phyloP scores from a whole-genome alignment of 2,113 vertebrate genomes.

The Pardalotus punctatus region DNA sequence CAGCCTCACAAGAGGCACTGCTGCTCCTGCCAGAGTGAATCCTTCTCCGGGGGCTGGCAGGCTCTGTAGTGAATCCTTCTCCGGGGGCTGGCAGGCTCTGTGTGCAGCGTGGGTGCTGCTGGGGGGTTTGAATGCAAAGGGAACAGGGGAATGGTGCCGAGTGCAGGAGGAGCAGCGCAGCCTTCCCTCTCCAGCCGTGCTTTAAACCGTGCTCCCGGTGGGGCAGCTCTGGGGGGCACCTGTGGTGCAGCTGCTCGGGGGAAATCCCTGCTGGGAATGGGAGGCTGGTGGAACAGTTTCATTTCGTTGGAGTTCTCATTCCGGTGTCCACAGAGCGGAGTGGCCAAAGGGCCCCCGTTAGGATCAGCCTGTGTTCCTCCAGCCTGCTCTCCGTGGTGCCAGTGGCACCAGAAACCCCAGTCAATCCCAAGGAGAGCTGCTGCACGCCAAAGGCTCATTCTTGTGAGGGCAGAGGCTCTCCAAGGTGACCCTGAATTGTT shows the following conservation, averaged over 20 bases:
- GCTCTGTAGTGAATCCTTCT: rapidly evolving
- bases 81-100: rapidly evolving
- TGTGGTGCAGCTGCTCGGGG: not conserved
- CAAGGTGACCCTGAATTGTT: rapidly evolving
- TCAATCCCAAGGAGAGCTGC: not conserved
- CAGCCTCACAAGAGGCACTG: not conserved
- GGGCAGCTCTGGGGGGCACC: not conserved
- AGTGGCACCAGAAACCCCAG: not conserved
- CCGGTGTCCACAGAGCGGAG: rapidly evolving
- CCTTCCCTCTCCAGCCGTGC: rapidly evolving
- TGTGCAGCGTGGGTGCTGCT: not conserved
- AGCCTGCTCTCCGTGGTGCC: not conserved
- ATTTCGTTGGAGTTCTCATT: not conserved
- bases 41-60: not conserved
- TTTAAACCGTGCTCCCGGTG: rapidly evolving
- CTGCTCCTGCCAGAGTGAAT: not conserved
- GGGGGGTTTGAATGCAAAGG: not conserved
- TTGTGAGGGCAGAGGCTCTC: not conserved
- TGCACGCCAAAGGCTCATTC: rapidly evolving
- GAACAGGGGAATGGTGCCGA: not conserved
- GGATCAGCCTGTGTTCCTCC: rapidly evolving
- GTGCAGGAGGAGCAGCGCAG: rapidly evolving
- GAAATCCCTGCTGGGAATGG: not conserved
- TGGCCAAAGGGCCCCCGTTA: rapidly evolving
- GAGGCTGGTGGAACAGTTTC: not conserved